Percentiles rank a stretch among this genome's conserved stretches.
Conservation (phyloP, 2,113 vertebrate species). For the Amphiprion ocellaris region DNA sequence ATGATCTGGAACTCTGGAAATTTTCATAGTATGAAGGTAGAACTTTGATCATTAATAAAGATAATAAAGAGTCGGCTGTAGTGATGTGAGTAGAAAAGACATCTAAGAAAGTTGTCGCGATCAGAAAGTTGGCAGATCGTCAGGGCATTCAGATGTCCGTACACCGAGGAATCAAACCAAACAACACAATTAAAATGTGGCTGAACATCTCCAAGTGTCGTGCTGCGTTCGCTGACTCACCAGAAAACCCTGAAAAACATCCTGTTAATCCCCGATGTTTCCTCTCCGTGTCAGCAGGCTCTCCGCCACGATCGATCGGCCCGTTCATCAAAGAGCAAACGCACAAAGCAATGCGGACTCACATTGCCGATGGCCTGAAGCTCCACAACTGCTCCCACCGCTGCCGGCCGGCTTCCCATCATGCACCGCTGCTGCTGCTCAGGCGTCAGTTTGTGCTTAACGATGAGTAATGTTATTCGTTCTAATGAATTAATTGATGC, state of each 20-base stretch:
- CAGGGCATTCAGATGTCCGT: too few relatives aligned
- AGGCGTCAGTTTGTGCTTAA: background rate
- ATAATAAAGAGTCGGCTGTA: too few relatives aligned
- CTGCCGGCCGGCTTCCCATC: conserved; percentile 21
- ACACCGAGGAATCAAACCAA: conserved; percentile 12
- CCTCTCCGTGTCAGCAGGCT: conserved; percentile 60
- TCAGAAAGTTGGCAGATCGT: too few relatives aligned
- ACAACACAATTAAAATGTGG: conserved; percentile 13
- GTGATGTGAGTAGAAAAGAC: too few relatives aligned
- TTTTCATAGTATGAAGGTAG: too few relatives aligned
- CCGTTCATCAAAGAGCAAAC: conserved; percentile 53
- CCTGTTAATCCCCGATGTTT: conserved; percentile 52
- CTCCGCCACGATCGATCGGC: conserved; percentile 57
- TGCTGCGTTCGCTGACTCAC: conserved; percentile 52
- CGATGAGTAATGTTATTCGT: background rate
- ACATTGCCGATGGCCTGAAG: background rate
- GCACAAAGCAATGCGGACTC: background rate
- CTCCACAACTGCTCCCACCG: too few relatives aligned
- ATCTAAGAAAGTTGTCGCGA: too few relatives aligned
- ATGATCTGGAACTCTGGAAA: too few relatives aligned
- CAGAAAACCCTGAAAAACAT: conserved; percentile 42
- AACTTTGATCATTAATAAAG: too few relatives aligned
- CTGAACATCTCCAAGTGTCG: conserved; percentile 13
- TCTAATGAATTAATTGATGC: conserved; percentile 8
- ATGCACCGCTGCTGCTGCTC: conserved; percentile 31